Evolutionary conservation across 2,113 vertebrate genomes (phyloP), one percentile per base, ranked within the genome.

Genomic region (Grantiella picta): DNA sequence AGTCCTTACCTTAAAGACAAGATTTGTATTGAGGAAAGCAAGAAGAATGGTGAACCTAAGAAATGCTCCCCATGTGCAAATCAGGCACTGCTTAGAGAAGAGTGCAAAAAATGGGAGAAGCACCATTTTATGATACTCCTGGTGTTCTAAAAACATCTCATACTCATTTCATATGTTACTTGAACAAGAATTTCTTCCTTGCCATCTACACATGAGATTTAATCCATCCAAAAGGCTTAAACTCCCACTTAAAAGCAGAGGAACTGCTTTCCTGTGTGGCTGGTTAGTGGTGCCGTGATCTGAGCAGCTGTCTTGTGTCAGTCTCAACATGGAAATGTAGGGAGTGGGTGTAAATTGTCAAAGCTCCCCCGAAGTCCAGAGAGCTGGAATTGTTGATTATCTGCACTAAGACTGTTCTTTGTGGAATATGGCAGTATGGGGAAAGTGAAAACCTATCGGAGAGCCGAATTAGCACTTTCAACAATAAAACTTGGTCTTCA

Each of bases 401-500:
- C 60, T 86, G 80, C 80, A 63, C 72, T 92, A 40, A 76, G 57
- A 57, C 80, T 40, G 49, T 84, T 91, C 53, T 82, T 35, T 45
- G 61, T 57, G 69, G 56, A 85, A 64, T 85, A 69, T 49, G 89
- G 61, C 42, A 73, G 23, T 44, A 53, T 17, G 63, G 45, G 36
- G 33, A 77, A 90, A 73, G 50, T 35, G 47, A 75, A 91, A 91
- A 42, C 33, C 28, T 80, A 28, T 57, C 0, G 0, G 65, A 91
- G 40, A 92, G 78, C 73, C 28, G 27, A 90, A 89, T 53, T 89
- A 95, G 82, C 24, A 17, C 59, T 80, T 89, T 47, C 23, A 87
- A 82, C 50, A 88, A 80, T 92, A 94, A 94, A 93, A 76, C n/a
- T 69, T 87, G 59, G 54, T 76, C 59, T 69, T 82, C 66, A 86